phyloP scores from a whole-genome alignment of 2,113 vertebrate species.

The Thymallus thymallus region DNA sequence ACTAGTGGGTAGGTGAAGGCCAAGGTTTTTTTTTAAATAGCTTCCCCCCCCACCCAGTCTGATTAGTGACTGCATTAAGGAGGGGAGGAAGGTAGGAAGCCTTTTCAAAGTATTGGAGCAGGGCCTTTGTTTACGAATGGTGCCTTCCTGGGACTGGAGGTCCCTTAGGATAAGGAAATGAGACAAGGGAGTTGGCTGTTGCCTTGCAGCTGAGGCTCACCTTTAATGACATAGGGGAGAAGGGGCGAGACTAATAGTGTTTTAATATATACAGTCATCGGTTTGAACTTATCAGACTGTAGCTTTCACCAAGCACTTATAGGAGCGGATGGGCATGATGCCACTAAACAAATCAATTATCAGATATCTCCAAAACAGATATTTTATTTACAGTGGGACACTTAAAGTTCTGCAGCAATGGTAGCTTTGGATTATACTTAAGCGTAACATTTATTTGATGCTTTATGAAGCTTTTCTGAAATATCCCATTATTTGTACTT shows the following conservation, averaged over 20 bases:
- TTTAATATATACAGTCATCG: not conserved
- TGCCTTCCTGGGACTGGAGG: not conserved
- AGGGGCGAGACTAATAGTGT: not conserved
- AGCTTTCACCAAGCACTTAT: not conserved
- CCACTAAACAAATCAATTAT: too few species aligned
- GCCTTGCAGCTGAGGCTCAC: not conserved
- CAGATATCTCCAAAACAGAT: not conserved
- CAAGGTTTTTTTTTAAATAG: too few species aligned
- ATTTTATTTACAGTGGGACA: not conserved
- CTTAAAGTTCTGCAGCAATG: not conserved
- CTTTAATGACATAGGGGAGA: slow-evolving; percentile 1
- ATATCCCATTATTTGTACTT: not conserved
- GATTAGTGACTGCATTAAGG: too few species aligned
- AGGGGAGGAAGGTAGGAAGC: too few species aligned
- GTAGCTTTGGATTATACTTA: not conserved
- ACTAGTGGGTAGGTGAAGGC: too few species aligned
- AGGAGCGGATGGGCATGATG: not conserved
- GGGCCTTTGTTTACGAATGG: not conserved
- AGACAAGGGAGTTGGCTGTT: not conserved
- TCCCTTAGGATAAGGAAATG: not conserved
- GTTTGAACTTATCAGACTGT: not conserved
- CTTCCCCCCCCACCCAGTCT: too few species aligned
- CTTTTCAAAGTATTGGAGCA: too few species aligned
- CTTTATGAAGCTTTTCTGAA: not conserved
- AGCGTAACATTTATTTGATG: not conserved